A percentile compares a stretch with the other conserved stretches of the same genome.
Evolutionary conservation across 2,113 vertebrate genomes (phyloP).

Genomic region (Bujurquina vittata): DNA sequence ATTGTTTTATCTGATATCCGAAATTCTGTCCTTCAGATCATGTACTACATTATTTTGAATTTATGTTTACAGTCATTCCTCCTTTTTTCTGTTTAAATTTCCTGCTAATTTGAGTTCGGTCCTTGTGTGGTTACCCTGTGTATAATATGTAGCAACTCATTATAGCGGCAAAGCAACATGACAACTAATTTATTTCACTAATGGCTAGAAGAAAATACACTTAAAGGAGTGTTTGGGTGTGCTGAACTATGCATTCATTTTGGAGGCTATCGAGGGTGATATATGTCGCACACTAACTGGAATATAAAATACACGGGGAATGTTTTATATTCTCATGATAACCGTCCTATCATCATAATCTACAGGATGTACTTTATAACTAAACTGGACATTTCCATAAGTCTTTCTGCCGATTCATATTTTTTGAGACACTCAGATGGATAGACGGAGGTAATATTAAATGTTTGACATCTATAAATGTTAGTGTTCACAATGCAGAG

Average conservation of each 20-base stretch:
- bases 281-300: background rate
- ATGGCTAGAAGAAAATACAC: background rate
- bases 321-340: constrained; percentile 3
- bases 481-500: background rate
- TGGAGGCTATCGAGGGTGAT: background rate
- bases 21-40: background rate
- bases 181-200: background rate
- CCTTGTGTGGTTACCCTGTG: background rate
- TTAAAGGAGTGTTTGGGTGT: background rate
- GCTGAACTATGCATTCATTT: constrained; percentile 8
- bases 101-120: background rate
- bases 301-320: constrained; percentile 9
- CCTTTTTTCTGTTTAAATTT: background rate
- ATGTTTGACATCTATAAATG: background rate
- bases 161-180: background rate
- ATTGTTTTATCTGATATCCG: background rate
- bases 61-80: constrained; percentile 36
- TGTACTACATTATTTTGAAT: background rate
- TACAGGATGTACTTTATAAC: background rate
- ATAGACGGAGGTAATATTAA: background rate
- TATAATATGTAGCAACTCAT: background rate
- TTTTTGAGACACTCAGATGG: background rate
- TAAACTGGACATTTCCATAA: background rate
- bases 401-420: background rate
- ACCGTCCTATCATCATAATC: background rate